A percentile compares a stretch with the other conserved stretches of the same genome.
phyloP scores from a whole-genome alignment of 2,797 vertebrate genomes.

The Chrosomus eos region DNA sequence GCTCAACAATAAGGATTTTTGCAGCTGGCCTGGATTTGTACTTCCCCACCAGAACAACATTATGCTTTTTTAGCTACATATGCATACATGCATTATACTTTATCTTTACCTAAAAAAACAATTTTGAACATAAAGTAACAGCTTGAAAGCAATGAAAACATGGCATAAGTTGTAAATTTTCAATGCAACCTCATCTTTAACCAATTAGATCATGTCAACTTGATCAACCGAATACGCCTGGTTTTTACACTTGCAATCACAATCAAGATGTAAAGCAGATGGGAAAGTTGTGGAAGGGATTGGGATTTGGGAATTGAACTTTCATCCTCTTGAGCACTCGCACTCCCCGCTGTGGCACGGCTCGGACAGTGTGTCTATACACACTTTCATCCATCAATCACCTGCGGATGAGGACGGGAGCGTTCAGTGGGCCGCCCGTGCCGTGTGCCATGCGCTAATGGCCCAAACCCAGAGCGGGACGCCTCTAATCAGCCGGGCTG shows the following conservation, averaged over 20 bases:
- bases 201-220: not conserved
- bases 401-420: not conserved
- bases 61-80: too few relatives aligned
- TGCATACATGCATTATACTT: not conserved
- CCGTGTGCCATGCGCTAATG: constrained; percentile 38
- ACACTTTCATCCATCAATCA: constrained; percentile 17
- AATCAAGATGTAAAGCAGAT: not conserved
- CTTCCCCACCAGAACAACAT: not conserved
- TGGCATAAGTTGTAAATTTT: not conserved
- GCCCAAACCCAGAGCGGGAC: constrained; percentile 41
- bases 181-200: too few relatives aligned
- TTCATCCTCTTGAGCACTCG: not conserved
- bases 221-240: not conserved
- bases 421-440: constrained; percentile 34
- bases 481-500: constrained; percentile 55
- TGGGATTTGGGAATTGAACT: not conserved
- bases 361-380: not conserved
- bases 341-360: not conserved
- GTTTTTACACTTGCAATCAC: not conserved
- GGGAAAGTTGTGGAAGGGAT: too few relatives aligned
- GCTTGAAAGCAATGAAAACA: not conserved
- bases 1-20: not conserved
- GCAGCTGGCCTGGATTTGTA: not conserved
- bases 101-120: not conserved
- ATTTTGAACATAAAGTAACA: not conserved